A percentile compares a stretch with the other conserved stretches of the same genome.
Conservation (phyloP, 2,113 vertebrate species). For the Coptodon bakossiorum region DNA sequence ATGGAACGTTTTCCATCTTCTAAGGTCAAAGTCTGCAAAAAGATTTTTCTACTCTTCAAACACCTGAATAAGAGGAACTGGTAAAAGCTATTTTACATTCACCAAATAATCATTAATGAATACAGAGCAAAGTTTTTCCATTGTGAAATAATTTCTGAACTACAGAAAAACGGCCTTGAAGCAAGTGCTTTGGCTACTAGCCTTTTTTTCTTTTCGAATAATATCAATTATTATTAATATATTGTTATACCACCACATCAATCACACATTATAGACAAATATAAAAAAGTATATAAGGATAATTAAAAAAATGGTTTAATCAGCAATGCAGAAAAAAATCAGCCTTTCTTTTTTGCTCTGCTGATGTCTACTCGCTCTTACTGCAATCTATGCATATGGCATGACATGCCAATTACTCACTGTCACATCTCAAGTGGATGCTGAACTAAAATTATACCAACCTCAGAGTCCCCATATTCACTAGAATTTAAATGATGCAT, state of each 20-base stretch:
- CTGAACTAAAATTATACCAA: constrained; percentile 25
- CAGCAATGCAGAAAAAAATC: not conserved
- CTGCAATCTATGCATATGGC: not conserved
- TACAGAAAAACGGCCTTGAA: not conserved
- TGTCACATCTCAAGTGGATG: constrained; percentile 18
- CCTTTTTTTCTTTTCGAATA: not conserved
- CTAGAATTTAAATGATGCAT: constrained; percentile 39
- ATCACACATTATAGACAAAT: not conserved
- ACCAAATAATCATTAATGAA: not conserved
- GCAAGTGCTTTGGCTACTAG: not conserved
- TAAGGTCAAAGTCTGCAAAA: not conserved
- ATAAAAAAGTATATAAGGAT: not conserved
- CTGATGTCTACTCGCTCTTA: not conserved
- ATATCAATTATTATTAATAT: not conserved
- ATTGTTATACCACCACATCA: not conserved
- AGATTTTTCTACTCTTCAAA: not conserved
- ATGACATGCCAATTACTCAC: constrained; percentile 31
- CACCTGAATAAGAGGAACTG: not conserved
- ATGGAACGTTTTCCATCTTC: not conserved
- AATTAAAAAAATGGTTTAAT: not conserved
- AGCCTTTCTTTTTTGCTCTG: not conserved
- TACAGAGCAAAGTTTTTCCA: not conserved
- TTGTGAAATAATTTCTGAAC: not conserved
- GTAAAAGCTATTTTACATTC: not conserved
- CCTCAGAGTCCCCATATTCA: not conserved